Evolutionary conservation across 2,113 vertebrate genomes (phyloP), one percentile per base, ranked within the genome.

Genomic region (Sinocyclocheilus rhinocerous): DNA sequence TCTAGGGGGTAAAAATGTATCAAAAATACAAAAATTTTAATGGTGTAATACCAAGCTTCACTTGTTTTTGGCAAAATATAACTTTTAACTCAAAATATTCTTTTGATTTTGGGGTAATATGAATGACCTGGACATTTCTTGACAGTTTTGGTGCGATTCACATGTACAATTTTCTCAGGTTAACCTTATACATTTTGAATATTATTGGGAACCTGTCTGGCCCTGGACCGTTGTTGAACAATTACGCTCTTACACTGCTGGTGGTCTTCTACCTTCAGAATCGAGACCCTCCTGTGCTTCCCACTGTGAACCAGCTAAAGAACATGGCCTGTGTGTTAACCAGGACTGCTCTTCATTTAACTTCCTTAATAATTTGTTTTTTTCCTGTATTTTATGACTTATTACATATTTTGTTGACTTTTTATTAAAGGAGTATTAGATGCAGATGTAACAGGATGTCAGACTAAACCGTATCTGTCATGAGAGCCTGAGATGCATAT

Each of bases 201-300:
- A 4, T 22, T 13, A 2, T 29, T 96, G 96, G 95, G 73, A 96
- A 96, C 82, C 93, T 94, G 1, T 93, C 94, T 1, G 97, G 97
- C 9, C 92, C 96, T 0, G 97, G 97, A 1, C 94, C 97, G 1
- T 92, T 97, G 84, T 94, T 99, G 90, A 98, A 95, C 91, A 98
- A 98, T 92, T 98, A 99, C 3, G 96, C 97, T 2, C 92, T 99
- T 92, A 98, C 96, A 0, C 93, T 98, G 91, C 94, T 98, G 79
- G 90, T 97, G 88, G 90, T 98, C 86, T 97, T 96, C 90, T 98
- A 94, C 93, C 95, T 99, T 89, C 97, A 98, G 92, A 97, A 95
- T 65, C 92, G 95, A 81, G 93, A 93, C 10, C 96, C 96, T n/a
- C 93, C 96, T 0, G 93, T 98, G 33, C 92, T 98, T 69, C 97